phyloP scores from a whole-genome alignment of 2,888 invertebrate genomes.

The Tubiluchus corallicola region DNA sequence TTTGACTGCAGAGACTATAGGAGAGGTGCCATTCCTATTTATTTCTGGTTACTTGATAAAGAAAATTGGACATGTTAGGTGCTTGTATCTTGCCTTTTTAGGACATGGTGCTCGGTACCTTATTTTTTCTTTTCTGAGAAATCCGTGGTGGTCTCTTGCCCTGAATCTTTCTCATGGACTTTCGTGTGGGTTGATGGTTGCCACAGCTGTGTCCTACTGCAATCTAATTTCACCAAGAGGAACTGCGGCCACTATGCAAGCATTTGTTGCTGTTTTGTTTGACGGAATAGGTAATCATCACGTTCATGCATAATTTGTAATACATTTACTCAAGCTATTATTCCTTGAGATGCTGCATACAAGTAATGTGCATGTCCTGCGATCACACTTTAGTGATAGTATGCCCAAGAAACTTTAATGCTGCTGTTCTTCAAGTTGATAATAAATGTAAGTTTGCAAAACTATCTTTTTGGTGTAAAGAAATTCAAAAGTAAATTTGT shows the following conservation, averaged over 20 bases:
- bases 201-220: slow-evolving; percentile 4
- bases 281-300: slow-evolving; percentile 9
- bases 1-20: neutral
- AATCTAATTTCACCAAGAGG: slow-evolving; percentile 4
- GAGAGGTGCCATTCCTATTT: slow-evolving; percentile 7
- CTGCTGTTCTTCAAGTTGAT: too few relatives aligned
- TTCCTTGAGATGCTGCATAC: too few relatives aligned
- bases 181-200: slow-evolving; percentile 2
- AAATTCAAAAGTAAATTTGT: too few relatives aligned
- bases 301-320: too few relatives aligned
- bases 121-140: neutral
- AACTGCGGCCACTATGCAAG: slow-evolving; percentile 8
- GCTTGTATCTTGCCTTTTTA: slow-evolving; percentile 2
- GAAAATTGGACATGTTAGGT: slow-evolving; percentile 5
- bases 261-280: slow-evolving; percentile 5
- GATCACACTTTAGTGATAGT: too few relatives aligned
- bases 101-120: neutral
- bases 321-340: too few relatives aligned
- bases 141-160: slow-evolving; percentile 6
- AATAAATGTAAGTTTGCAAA: too few relatives aligned
- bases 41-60: slow-evolving; percentile 2
- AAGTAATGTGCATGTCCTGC: too few relatives aligned
- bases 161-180: slow-evolving; percentile 8
- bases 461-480: too few relatives aligned
- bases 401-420: too few relatives aligned